Percentiles rank a stretch among this genome's conserved stretches.
Conservation (phyloP, 64 coral and sea anemone genomes). For the Pocillopora damicornis region DNA sequence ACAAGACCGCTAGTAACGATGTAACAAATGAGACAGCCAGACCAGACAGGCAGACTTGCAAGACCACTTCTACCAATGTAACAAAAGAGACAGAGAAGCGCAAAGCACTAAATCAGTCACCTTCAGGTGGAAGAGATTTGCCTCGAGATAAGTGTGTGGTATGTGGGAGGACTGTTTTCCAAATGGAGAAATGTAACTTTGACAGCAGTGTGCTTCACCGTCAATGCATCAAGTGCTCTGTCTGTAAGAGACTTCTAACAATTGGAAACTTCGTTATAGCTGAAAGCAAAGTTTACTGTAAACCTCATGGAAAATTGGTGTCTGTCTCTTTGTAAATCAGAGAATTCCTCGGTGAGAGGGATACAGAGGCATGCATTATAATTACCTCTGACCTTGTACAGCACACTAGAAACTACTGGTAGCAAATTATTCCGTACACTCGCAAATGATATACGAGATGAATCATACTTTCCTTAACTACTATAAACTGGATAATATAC, state of each 20-base stretch:
- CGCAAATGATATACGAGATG: too few species aligned
- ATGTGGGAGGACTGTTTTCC: conserved; percentile 83
- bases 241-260: conserved; percentile 90
- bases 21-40: background rate
- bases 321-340: conserved; percentile 13
- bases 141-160: conserved; percentile 85
- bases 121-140: conserved; percentile 5
- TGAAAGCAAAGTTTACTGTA: conserved; percentile 95
- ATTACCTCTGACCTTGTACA: too few species aligned
- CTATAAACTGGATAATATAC: too few species aligned
- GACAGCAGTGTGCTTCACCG: conserved; percentile 84
- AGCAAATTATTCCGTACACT: too few species aligned
- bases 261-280: conserved; percentile 97
- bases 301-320: conserved; percentile 49
- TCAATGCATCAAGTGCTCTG: conserved; percentile 80
- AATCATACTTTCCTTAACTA: too few species aligned
- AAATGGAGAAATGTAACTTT: conserved; percentile 98
- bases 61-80: background rate
- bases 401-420: too few species aligned
- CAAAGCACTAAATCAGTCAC: background rate
- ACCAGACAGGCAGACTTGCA: too few species aligned
- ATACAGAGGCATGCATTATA: too few species aligned
- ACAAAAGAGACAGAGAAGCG: background rate
- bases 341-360: too few species aligned
- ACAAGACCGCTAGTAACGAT: background rate